These are phyloP conservation scores for Phrynocephalus versicolor DNA, from an alignment of 2,113 vertebrate species.

Conservation along the genomic window DNA sequence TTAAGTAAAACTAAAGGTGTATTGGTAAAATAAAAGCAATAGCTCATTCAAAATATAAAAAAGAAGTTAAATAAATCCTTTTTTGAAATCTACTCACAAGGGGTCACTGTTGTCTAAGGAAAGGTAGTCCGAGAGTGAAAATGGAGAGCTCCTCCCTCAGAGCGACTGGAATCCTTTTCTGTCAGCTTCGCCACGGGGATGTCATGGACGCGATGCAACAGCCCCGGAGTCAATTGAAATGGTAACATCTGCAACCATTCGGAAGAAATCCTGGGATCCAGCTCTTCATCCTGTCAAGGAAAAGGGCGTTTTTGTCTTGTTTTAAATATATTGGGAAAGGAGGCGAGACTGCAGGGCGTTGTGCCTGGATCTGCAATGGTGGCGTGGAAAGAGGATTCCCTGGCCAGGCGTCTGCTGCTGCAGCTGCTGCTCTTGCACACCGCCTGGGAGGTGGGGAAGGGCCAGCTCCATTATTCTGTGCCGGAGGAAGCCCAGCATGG, in stretches of 20 bases:
- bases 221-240: neutral
- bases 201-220: neutral
- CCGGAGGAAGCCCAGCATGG: constrained; percentile 10
- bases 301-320: neutral
- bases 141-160: constrained; percentile 11
- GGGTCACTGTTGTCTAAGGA: constrained; percentile 67
- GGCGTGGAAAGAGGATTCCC: constrained; percentile 7
- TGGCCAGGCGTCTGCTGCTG: constrained; percentile 11
- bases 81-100: constrained; percentile 43
- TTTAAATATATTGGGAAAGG: no score
- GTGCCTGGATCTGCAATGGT: constrained; percentile 37
- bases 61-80: neutral
- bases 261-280: neutral
- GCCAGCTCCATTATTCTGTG: constrained; percentile 42
- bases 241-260: no score
- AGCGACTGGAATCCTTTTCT: constrained; percentile 6
- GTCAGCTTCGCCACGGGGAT: neutral
- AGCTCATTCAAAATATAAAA: neutral
- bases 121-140: neutral
- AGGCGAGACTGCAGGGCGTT: neutral
- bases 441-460: constrained; percentile 34
- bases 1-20: neutral
- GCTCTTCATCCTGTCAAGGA: neutral
- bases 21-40: neutral
- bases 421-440: constrained; percentile 40